A percentile compares a stretch with the other conserved stretches of the same genome.
These are phyloP conservation scores for Thera obeliscata DNA, from an alignment of 2,888 invertebrate species.

Conservation along the genomic window DNA sequence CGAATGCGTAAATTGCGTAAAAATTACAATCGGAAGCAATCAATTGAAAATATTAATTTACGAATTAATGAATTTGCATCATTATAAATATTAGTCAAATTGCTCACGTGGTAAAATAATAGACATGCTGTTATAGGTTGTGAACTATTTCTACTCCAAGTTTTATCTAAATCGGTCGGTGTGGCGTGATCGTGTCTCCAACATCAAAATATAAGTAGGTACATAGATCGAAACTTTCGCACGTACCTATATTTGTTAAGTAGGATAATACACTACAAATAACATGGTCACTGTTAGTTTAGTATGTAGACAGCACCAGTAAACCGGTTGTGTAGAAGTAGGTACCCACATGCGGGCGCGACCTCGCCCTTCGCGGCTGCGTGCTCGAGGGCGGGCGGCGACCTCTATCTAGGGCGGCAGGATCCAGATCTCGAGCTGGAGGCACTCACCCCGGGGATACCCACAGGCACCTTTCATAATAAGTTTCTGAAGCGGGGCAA, in stretches of 20 bases:
- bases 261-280: background rate
- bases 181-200: too few species aligned
- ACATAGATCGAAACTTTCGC: too few species aligned
- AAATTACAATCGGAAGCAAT: background rate
- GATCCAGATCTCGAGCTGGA: conserved; percentile 7
- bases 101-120: too few species aligned
- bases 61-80: too few species aligned
- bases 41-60: too few species aligned
- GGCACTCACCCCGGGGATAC: conserved; percentile 13
- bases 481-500: conserved; percentile 9
- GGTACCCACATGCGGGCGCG: conserved; percentile 3
- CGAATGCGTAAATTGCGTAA: background rate
- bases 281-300: background rate
- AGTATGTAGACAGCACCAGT: background rate
- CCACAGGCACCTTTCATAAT: conserved; percentile 13
- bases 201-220: too few species aligned
- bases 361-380: conserved; percentile 33
- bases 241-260: too few species aligned
- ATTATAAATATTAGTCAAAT: too few species aligned
- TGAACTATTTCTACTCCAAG: too few species aligned
- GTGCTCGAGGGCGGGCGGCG: conserved; percentile 32
- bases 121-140: too few species aligned
- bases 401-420: conserved; percentile 29
- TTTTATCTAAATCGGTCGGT: too few species aligned
- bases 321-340: background rate